A percentile compares a stretch with the other conserved stretches of the same genome.
phyloP scores from a whole-genome alignment of 2,113 vertebrate species.

The Cardinalis cardinalis region DNA sequence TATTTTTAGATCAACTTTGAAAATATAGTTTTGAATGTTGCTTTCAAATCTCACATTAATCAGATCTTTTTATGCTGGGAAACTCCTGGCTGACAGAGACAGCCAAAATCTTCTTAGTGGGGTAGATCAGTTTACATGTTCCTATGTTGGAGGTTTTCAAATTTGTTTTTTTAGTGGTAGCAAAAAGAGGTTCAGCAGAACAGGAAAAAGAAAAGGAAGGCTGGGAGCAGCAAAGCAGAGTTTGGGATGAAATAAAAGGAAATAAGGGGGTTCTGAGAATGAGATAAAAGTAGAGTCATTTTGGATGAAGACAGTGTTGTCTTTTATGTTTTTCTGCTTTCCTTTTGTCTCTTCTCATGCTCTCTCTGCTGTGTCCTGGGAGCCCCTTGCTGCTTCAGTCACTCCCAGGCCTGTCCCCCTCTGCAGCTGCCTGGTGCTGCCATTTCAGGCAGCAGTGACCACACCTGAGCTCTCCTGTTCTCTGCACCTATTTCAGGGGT shows the following conservation, averaged over 20 bases:
- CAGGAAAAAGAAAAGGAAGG: neutral
- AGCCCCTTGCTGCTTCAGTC: neutral
- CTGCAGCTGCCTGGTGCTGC: neutral
- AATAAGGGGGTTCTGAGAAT: neutral
- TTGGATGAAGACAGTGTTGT: neutral
- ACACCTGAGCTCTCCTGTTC: neutral
- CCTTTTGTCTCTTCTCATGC: neutral
- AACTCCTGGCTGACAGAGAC: neutral
- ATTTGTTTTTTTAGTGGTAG: neutral
- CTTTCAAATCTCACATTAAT: neutral
- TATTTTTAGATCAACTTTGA: constrained; percentile 25
- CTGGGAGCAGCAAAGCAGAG: neutral
- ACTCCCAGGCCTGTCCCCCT: neutral
- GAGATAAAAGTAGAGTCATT: neutral
- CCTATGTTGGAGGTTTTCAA: neutral
- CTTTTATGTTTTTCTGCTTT: neutral
- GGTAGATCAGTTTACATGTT: neutral
- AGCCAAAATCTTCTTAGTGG: neutral
- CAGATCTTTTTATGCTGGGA: neutral
- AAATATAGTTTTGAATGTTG: neutral
- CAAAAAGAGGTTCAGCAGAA: neutral
- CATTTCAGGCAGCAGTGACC: neutral
- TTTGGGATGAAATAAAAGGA: neutral
- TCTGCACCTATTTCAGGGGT: neutral
- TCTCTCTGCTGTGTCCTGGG: neutral